Percentiles rank a stretch among this genome's conserved stretches.
These are phyloP conservation scores for Phortica magna DNA, from an alignment of 2,888 invertebrate species.

Conservation along the genomic window DNA sequence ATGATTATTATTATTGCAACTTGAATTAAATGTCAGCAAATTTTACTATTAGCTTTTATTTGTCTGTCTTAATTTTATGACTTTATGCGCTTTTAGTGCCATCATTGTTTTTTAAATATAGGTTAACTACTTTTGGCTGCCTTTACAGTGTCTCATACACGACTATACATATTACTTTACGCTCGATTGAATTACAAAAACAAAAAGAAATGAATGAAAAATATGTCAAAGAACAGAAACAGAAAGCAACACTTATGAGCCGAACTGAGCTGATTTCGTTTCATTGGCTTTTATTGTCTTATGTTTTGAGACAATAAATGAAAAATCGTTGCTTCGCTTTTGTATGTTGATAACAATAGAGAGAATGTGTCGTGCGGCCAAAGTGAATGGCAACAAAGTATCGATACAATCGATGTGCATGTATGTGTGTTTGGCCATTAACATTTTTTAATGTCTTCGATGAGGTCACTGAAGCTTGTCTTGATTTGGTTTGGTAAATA, in stretches of 20 bases:
- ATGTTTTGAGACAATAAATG: not conserved
- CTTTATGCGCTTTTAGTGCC: conserved; percentile 28
- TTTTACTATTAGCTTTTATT: not conserved
- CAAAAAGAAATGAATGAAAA: conserved; percentile 38
- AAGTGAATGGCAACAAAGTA: conserved; percentile 8
- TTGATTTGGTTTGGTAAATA: not conserved
- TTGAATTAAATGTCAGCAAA: conserved; percentile 64
- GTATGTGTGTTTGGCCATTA: not conserved
- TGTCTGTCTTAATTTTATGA: not conserved
- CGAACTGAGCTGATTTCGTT: conserved; percentile 44
- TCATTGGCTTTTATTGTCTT: not conserved
- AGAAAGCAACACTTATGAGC: conserved; percentile 57
- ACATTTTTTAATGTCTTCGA: not conserved
- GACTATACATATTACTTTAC: conserved; percentile 54
- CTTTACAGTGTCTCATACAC: too few species aligned
- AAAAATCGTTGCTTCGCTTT: conserved; percentile 7
- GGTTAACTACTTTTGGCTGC: conserved; percentile 63
- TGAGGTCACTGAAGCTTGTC: not conserved
- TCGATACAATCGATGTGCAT: not conserved
- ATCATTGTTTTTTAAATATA: conserved; percentile 55
- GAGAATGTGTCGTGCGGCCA: not conserved
- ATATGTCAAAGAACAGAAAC: conserved; percentile 29
- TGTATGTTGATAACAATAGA: not conserved
- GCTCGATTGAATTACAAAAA: conserved; percentile 56
- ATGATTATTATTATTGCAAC: not conserved